phyloP scores from a whole-genome alignment of 1,140 invertebrate species.

The Neocloeon triangulifer region DNA sequence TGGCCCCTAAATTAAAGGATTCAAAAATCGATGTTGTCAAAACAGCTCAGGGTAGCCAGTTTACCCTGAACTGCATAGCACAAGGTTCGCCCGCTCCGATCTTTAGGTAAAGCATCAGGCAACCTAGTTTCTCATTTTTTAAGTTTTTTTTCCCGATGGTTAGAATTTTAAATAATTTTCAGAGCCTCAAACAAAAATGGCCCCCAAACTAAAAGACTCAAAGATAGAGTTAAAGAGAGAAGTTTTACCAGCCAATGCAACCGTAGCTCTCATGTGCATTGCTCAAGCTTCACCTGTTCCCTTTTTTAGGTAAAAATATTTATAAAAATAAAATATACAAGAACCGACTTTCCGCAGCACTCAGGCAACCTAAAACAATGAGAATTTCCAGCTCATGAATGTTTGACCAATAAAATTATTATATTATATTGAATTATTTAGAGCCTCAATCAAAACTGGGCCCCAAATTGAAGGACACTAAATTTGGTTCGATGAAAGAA shows the following conservation, averaged over 20 bases:
- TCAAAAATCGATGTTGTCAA: constrained; percentile 12
- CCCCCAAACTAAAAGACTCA: constrained; percentile 8
- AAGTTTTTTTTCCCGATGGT: too few species aligned
- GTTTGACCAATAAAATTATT: too few species aligned
- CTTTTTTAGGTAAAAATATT: constrained; percentile 3
- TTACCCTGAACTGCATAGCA: constrained; percentile 15
- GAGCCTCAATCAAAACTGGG: constrained; percentile 7
- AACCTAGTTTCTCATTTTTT: background rate
- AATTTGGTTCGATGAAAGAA: constrained; percentile 6
- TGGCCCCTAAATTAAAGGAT: constrained; percentile 6
- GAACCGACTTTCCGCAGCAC: too few species aligned
- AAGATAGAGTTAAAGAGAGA: constrained; percentile 2
- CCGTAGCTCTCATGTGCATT: constrained; percentile 2
- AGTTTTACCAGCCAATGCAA: constrained; percentile 2
- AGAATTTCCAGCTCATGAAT: too few species aligned
- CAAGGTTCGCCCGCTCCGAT: constrained; percentile 16
- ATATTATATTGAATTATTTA: too few species aligned
- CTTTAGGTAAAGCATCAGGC: constrained; percentile 21
- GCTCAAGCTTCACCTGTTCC: constrained; percentile 6
- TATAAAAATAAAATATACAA: too few species aligned
- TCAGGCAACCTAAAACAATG: too few species aligned
- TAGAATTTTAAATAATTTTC: background rate
- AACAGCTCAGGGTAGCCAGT: too few species aligned
- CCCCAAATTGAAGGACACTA: constrained; percentile 5
- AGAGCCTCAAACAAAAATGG: constrained; percentile 8